Conservation (phyloP, 1,140 invertebrate species). For the Oedothorax gibbosus region DNA sequence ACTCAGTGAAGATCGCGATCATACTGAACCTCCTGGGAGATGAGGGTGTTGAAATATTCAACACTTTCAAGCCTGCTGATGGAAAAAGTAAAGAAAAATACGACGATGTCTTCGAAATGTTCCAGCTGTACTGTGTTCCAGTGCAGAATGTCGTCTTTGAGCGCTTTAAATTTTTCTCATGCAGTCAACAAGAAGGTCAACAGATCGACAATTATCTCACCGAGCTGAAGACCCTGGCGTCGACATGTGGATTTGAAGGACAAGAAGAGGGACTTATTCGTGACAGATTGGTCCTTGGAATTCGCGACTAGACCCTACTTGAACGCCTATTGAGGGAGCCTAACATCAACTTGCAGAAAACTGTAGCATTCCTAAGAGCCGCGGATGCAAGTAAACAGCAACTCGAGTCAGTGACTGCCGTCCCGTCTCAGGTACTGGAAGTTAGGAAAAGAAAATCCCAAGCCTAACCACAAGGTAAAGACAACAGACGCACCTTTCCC, state of each 20-base stretch:
- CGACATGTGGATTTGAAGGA: neutral
- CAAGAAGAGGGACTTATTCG: constrained; percentile 33
- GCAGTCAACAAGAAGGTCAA: constrained; percentile 10
- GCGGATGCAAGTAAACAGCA: constrained; percentile 19
- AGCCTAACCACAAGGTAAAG: neutral
- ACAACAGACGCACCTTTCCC: neutral
- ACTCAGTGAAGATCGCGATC: neutral
- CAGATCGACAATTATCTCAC: neutral
- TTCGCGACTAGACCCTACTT: neutral
- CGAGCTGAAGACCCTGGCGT: neutral
- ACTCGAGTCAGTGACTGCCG: neutral
- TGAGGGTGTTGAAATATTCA: constrained; percentile 26
- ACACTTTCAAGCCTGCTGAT: neutral
- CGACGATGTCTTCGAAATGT: neutral
- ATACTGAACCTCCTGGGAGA: neutral
- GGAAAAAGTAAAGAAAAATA: neutral
- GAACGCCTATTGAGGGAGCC: constrained; percentile 13
- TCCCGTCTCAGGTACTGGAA: neutral
- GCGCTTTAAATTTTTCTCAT: constrained; percentile 24
- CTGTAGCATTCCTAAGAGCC: neutral
- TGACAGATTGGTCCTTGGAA: constrained; percentile 18
- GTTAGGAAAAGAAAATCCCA: neutral
- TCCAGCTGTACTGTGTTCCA: neutral
- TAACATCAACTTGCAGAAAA: constrained; percentile 1
- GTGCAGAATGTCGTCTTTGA: neutral